Percentiles rank a stretch among this genome's conserved stretches.
Conservation (phyloP, 2,797 vertebrate species). For the Sebastes matsubarae region DNA sequence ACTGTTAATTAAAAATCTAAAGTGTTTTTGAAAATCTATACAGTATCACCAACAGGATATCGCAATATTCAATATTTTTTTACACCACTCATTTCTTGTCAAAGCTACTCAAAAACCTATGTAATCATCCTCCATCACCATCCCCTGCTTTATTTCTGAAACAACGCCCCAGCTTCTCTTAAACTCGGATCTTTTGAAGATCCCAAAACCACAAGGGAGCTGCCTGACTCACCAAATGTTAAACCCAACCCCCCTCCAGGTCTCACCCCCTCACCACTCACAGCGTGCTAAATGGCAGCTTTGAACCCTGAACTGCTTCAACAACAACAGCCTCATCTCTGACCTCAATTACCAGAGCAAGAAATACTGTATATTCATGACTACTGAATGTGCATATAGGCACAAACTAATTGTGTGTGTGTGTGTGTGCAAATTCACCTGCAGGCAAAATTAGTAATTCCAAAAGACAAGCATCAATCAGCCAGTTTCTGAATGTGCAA, state of each 20-base stretch:
- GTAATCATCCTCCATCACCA: not conserved
- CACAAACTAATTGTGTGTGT: too few species aligned
- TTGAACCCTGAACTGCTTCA: slow-evolving; percentile 38
- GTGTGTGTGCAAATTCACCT: not conserved
- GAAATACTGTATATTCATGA: not conserved
- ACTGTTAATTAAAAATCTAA: too few species aligned
- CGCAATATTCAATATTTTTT: too few species aligned
- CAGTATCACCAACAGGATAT: too few species aligned
- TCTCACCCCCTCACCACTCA: slow-evolving; percentile 3
- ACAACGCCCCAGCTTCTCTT: not conserved
- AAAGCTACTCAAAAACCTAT: not conserved
- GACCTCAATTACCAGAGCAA: not conserved
- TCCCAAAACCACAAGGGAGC: slow-evolving; percentile 15
- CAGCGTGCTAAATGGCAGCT: slow-evolving; percentile 40
- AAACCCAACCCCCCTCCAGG: not conserved
- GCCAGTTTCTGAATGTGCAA: not conserved
- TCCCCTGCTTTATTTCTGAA: not conserved
- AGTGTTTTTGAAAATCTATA: too few species aligned
- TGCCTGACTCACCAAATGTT: slow-evolving; percentile 25
- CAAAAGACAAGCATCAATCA: not conserved
- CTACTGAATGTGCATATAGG: not conserved
- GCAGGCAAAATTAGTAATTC: not conserved
- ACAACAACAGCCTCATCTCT: slow-evolving; percentile 15
- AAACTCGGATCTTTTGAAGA: slow-evolving; percentile 30
- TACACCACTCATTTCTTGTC: not conserved